phyloP scores from a whole-genome alignment of 2,113 vertebrate species.

The Lagenorhynchus albirostris region DNA sequence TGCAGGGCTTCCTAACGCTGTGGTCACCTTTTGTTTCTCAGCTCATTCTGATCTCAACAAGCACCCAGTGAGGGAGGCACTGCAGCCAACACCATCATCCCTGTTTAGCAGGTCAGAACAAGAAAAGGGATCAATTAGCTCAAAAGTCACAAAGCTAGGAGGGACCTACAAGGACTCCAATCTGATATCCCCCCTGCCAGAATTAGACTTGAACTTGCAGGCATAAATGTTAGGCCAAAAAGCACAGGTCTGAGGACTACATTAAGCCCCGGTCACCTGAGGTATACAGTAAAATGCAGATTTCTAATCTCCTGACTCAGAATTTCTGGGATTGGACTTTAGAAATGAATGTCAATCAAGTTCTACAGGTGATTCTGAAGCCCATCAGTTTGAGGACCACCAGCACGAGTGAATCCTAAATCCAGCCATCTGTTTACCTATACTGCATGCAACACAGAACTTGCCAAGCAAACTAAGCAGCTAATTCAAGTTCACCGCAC shows the following conservation, averaged over 20 bases:
- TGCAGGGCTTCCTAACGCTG: not conserved
- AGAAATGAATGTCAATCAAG: not conserved
- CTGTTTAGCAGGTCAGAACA: not conserved
- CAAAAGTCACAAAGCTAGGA: not conserved
- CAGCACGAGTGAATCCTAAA: not conserved
- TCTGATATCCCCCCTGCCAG: not conserved
- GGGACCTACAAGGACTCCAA: not conserved
- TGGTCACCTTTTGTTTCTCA: not conserved
- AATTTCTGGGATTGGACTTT: not conserved
- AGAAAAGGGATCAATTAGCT: not conserved
- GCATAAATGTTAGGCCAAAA: not conserved
- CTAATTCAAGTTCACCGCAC: not conserved
- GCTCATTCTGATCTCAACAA: not conserved
- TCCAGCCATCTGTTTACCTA: not conserved
- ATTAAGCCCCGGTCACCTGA: not conserved
- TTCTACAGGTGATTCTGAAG: not conserved
- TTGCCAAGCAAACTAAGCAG: slow-evolving; percentile 5
- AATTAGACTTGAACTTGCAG: not conserved
- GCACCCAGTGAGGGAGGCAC: not conserved
- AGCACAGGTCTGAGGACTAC: not conserved
- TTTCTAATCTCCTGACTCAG: not conserved
- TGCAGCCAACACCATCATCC: not conserved
- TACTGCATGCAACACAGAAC: not conserved
- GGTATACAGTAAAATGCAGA: not conserved
- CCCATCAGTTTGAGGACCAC: not conserved